A percentile compares a stretch with the other conserved stretches of the same genome.
These are phyloP conservation scores for Itoplectis maculator DNA, from an alignment of 2,888 invertebrate species.

Conservation along the genomic window DNA sequence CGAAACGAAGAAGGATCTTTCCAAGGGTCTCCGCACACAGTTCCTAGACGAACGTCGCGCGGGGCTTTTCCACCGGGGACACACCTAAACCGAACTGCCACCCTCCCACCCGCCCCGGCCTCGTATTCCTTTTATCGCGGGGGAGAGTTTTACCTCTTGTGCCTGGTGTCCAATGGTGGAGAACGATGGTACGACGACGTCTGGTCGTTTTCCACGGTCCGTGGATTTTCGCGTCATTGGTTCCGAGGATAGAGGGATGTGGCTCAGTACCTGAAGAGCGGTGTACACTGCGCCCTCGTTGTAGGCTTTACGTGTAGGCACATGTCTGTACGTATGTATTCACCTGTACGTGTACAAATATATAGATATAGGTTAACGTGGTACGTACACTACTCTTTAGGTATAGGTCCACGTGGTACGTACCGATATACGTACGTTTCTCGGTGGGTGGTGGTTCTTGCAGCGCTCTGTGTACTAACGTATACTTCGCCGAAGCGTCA, in stretches of 20 bases:
- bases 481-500: constrained; percentile 62
- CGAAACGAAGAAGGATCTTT: constrained; percentile 50
- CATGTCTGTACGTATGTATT: background rate
- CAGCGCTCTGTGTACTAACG: constrained; percentile 28
- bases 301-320: constrained; percentile 20
- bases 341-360: constrained; percentile 2
- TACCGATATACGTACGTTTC: constrained; percentile 30
- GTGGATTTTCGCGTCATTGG: constrained; percentile 58
- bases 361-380: constrained; percentile 3
- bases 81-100: constrained; percentile 34
- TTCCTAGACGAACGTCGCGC: constrained; percentile 53
- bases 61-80: constrained; percentile 46
- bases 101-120: constrained; percentile 17
- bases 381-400: background rate
- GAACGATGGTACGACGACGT: constrained; percentile 53
- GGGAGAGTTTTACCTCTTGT: constrained; percentile 52
- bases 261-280: constrained; percentile 34
- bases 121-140: constrained; percentile 46
- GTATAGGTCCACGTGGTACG: constrained; percentile 21
- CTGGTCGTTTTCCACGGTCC: constrained; percentile 64
- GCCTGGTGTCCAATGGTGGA: constrained; percentile 14
- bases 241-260: constrained; percentile 20
- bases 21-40: constrained; percentile 34
- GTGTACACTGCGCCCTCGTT: background rate
- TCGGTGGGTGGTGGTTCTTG: constrained; percentile 4